A percentile compares a stretch with the other conserved stretches of the same genome.
phyloP scores from a whole-genome alignment of 1,140 invertebrate genomes.

The Ctenoplectra terminalis region DNA sequence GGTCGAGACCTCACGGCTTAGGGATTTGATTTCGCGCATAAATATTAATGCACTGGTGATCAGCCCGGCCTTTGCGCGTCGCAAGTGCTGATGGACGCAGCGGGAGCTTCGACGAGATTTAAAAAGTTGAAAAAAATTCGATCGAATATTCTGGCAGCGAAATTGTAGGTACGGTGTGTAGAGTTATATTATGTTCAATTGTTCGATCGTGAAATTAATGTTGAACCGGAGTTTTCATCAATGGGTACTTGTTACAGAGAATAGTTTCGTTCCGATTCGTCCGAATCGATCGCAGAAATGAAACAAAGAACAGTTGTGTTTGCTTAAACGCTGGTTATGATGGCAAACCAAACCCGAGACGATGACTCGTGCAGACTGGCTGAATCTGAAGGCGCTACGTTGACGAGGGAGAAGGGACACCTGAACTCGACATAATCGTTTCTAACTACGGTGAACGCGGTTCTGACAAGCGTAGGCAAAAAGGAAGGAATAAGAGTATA shows the following conservation, averaged over 20 bases:
- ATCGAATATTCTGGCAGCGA: not conserved
- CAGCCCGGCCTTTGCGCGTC: slow-evolving; percentile 8
- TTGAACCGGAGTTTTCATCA: too few relatives aligned
- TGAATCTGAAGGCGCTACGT: slow-evolving; percentile 26
- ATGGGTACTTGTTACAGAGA: not conserved
- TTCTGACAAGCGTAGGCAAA: slow-evolving; percentile 21
- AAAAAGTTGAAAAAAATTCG: not conserved
- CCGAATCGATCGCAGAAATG: not conserved
- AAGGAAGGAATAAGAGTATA: slow-evolving; percentile 12
- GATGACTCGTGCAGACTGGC: slow-evolving; percentile 31
- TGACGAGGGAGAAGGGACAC: slow-evolving; percentile 27
- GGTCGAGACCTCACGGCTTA: slow-evolving; percentile 63
- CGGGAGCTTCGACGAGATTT: not conserved
- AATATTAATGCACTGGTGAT: slow-evolving; percentile 76
- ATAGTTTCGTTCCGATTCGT: not conserved
- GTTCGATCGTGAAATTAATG: not conserved
- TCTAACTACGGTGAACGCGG: not conserved
- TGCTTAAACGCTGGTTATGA: slow-evolving; percentile 10
- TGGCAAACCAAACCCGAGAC: not conserved
- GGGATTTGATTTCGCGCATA: slow-evolving; percentile 77
- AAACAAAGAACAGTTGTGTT: not conserved
- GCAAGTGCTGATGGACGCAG: not conserved
- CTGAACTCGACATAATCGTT: slow-evolving; percentile 40
- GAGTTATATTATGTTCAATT: not conserved
- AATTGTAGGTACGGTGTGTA: too few relatives aligned